These are phyloP conservation scores for Schizaphis graminum DNA, from an alignment of 2,888 invertebrate genomes.

Conservation along the genomic window DNA sequence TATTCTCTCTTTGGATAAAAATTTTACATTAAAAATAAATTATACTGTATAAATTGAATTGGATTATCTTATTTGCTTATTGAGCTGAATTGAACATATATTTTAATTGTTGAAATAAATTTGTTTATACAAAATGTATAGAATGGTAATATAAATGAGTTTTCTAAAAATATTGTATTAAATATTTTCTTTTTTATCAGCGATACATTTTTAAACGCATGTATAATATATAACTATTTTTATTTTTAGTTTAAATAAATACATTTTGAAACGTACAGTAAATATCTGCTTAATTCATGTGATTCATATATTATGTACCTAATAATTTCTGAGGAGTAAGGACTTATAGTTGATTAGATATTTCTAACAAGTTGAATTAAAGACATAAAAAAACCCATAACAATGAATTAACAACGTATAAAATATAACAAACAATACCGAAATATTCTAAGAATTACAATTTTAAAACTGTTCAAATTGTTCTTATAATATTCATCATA, in stretches of 20 bases:
- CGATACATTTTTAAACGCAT: background rate
- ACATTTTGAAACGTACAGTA: background rate
- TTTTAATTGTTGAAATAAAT: background rate
- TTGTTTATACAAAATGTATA: background rate
- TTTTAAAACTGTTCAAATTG: background rate
- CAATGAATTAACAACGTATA: background rate
- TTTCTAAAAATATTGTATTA: background rate
- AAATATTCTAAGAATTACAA: background rate
- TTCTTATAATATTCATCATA: background rate
- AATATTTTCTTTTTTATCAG: background rate
- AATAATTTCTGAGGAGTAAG: background rate
- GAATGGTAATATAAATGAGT: background rate
- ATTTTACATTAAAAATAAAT: background rate
- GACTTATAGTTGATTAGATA: background rate
- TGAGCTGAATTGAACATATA: background rate
- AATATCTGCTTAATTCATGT: background rate
- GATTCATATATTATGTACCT: background rate
- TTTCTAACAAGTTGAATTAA: background rate
- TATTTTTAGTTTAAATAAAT: background rate
- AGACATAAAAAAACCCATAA: background rate
- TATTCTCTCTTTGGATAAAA: background rate
- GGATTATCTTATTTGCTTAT: background rate
- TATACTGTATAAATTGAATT: background rate
- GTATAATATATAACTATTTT: too few species aligned
- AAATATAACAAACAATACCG: background rate